These are phyloP conservation scores for Donacobius atricapilla DNA, from an alignment of 2,113 vertebrate genomes.

Conservation along the genomic window DNA sequence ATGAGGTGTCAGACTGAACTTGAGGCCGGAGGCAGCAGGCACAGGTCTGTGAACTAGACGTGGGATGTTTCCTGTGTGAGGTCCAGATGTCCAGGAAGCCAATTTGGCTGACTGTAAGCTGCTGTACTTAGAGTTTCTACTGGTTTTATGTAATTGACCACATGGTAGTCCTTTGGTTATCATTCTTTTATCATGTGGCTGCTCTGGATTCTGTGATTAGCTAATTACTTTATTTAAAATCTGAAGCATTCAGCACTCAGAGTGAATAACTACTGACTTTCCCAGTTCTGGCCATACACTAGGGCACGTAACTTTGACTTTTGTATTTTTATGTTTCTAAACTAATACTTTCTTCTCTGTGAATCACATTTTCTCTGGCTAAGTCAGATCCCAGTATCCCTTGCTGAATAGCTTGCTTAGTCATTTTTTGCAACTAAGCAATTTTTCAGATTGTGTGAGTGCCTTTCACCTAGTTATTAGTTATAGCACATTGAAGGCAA, in stretches of 20 bases:
- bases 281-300: neutral
- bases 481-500: neutral
- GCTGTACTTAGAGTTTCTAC: neutral
- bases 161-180: neutral
- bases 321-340: neutral
- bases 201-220: neutral
- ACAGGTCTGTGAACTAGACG: neutral
- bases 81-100: neutral
- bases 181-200: neutral
- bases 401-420: neutral
- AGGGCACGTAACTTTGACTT: neutral
- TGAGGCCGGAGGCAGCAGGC: neutral
- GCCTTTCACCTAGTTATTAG: neutral
- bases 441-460: neutral
- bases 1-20: neutral
- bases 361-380: neutral
- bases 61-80: neutral
- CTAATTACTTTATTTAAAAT: neutral
- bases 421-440: neutral
- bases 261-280: neutral
- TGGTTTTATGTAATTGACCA: neutral
- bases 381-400: neutral
- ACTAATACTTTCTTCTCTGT: neutral
- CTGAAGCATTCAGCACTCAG: neutral
- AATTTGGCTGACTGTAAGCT: neutral